Evolutionary conservation across 2,797 vertebrate genomes (phyloP).

Genomic region (Anniella stebbinsi): DNA sequence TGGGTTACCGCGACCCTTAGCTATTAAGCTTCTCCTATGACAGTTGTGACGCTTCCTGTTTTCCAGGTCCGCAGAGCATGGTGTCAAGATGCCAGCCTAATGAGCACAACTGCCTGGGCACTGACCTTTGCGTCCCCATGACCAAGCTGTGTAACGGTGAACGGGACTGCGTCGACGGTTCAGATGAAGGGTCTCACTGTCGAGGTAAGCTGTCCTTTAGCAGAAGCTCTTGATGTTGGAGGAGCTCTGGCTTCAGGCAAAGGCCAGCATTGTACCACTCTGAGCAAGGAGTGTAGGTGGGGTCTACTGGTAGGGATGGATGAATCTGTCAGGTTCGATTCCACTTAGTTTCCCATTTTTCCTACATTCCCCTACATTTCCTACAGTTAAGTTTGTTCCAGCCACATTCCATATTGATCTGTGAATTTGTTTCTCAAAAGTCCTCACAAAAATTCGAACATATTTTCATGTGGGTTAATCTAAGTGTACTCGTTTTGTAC

Average conservation of each 20-base stretch:
- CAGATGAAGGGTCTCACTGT: constrained; percentile 93
- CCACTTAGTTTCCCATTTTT: too few species aligned
- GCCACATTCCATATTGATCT: too few species aligned
- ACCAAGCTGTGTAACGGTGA: constrained; percentile 90
- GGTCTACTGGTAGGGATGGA: not conserved
- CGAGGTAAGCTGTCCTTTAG: constrained; percentile 82
- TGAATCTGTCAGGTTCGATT: too few species aligned
- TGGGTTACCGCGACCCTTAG: not conserved
- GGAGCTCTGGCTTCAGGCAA: not conserved
- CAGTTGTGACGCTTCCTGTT: constrained; percentile 10
- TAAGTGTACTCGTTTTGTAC: too few species aligned
- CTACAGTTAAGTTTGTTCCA: too few species aligned
- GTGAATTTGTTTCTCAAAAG: too few species aligned
- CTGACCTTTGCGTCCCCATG: constrained; percentile 91
- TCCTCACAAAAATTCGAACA: too few species aligned
- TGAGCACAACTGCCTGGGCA: constrained; percentile 90
- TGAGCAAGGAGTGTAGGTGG: not conserved
- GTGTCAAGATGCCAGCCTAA: constrained; percentile 92
- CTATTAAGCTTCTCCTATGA: not conserved
- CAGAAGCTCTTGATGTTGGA: not conserved
- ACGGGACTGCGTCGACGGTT: constrained; percentile 89
- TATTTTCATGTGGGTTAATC: too few species aligned
- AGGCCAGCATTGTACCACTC: too few species aligned
- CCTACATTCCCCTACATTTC: too few species aligned
- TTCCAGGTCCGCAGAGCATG: constrained; percentile 90